These are phyloP conservation scores for Taenioides sp. DNA, from an alignment of 2,797 vertebrate genomes.

Conservation along the genomic window DNA sequence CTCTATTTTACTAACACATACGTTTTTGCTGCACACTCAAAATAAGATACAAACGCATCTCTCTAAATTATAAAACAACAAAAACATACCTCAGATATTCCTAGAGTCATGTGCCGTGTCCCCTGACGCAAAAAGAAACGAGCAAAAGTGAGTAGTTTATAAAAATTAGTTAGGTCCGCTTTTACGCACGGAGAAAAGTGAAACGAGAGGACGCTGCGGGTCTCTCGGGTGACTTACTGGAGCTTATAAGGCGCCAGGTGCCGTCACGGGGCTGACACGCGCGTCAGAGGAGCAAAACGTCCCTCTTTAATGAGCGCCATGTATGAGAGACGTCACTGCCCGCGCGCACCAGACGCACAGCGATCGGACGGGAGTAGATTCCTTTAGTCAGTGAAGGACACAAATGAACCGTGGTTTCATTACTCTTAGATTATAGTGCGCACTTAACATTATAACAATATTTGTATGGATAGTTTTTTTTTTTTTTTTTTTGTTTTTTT, in stretches of 20 bases:
- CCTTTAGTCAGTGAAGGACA: slow-evolving; percentile 23
- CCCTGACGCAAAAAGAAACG: slow-evolving; percentile 13
- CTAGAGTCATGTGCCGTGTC: slow-evolving; percentile 53
- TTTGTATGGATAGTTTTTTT: not conserved
- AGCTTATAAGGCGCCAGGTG: slow-evolving; percentile 73
- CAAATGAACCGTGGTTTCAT: not conserved
- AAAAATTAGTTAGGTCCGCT: slow-evolving; percentile 6
- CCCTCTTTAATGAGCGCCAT: slow-evolving; percentile 64
- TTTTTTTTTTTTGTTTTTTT: not conserved
- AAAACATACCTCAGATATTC: slow-evolving; percentile 57
- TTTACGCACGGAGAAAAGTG: slow-evolving; percentile 24
- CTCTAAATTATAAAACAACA: not conserved
- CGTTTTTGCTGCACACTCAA: too few species aligned
- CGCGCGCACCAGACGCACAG: slow-evolving; percentile 14
- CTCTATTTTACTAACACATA: not conserved
- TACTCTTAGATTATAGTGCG: not conserved
- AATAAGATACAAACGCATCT: too few species aligned
- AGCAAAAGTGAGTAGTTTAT: slow-evolving; percentile 17
- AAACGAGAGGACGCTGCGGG: slow-evolving; percentile 40
- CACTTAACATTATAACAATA: not conserved
- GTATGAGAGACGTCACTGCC: slow-evolving; percentile 56
- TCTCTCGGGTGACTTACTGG: slow-evolving; percentile 52
- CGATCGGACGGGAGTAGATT: slow-evolving; percentile 23
- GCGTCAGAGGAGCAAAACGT: slow-evolving; percentile 85
- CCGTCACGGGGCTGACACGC: slow-evolving; percentile 81